Conservation (phyloP, 1,140 invertebrate genomes). For the Microplitis demolitor region DNA sequence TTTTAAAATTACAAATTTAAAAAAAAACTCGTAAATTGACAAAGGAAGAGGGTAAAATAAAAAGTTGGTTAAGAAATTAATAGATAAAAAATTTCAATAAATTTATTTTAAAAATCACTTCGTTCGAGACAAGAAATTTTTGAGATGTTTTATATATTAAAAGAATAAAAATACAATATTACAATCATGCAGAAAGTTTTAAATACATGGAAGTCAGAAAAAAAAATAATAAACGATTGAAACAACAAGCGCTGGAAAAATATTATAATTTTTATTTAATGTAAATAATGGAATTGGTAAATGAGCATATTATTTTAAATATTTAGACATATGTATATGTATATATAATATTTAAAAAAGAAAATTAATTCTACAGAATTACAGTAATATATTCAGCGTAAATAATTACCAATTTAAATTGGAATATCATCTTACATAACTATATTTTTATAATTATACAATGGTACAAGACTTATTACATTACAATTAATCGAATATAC, state of each 20-base stretch:
- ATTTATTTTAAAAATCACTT: too few species aligned
- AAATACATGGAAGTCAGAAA: not conserved
- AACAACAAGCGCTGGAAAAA: slow-evolving; percentile 37
- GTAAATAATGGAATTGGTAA: slow-evolving; percentile 42
- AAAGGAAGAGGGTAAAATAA: not conserved
- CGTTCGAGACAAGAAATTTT: too few species aligned
- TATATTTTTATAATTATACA: slow-evolving; percentile 12
- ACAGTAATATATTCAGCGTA: not conserved
- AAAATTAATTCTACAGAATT: not conserved
- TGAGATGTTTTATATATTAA: too few species aligned
- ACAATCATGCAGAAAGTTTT: slow-evolving; percentile 1
- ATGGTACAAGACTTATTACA: slow-evolving; percentile 18
- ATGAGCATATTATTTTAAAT: slow-evolving; percentile 31
- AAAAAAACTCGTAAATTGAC: not conserved
- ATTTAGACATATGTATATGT: too few species aligned
- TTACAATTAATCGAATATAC: slow-evolving; percentile 4
- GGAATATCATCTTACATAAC: not conserved
- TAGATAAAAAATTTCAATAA: too few species aligned
- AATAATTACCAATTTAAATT: not conserved
- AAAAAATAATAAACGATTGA: slow-evolving; percentile 9
- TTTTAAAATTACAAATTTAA: slow-evolving; percentile 19
- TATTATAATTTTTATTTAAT: slow-evolving; percentile 49
- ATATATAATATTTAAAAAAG: not conserved
- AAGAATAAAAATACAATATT: not conserved
- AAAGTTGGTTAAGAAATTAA: too few species aligned